Conservation (phyloP, 2,797 vertebrate species). For the Pachyuromys duprasi region DNA sequence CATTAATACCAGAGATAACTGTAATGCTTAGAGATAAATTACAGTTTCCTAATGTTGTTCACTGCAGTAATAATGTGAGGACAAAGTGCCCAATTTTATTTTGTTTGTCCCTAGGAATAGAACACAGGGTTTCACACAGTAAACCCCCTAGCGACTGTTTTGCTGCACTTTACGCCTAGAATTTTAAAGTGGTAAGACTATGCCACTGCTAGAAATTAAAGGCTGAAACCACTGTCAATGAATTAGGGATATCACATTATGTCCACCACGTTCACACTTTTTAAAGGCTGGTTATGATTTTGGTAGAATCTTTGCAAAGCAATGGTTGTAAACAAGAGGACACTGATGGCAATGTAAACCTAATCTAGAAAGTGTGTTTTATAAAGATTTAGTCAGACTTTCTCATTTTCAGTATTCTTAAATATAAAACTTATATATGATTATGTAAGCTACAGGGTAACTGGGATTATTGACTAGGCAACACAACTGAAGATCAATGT, state of each 20-base stretch:
- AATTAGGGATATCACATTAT: neutral
- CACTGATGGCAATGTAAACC: neutral
- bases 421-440: neutral
- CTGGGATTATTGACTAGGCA: neutral
- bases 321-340: neutral
- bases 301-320: neutral
- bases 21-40: neutral
- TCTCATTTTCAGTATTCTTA: neutral
- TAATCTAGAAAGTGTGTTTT: neutral
- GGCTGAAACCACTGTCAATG: neutral
- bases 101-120: neutral
- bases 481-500: accelerated
- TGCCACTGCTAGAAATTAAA: neutral
- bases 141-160: accelerated
- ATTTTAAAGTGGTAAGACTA: neutral
- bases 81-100: neutral
- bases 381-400: neutral
- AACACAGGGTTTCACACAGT: neutral
- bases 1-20: neutral
- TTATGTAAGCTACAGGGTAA: neutral
- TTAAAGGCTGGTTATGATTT: neutral
- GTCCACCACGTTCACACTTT: neutral
- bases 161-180: neutral
- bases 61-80: neutral
- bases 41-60: neutral